phyloP scores from a whole-genome alignment of 1,140 invertebrate species.

The Aethina tumida region DNA sequence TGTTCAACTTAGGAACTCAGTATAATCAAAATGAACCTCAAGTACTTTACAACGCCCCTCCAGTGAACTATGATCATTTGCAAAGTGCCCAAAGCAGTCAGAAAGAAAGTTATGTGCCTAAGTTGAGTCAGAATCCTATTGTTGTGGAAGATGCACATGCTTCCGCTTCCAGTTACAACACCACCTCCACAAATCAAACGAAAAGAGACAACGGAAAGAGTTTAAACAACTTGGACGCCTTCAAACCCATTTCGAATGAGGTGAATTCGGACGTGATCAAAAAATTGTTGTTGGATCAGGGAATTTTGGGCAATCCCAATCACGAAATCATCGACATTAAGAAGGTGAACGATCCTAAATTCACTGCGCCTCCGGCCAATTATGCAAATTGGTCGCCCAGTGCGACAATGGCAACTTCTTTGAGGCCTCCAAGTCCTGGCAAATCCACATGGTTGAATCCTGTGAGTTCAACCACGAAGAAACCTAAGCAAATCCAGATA shows the following conservation, averaged over 20 bases:
- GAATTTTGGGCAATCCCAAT: constrained; percentile 10
- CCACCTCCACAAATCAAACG: constrained; percentile 2
- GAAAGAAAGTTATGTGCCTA: too few relatives aligned
- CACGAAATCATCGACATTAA: constrained; percentile 6
- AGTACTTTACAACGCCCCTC: too few relatives aligned
- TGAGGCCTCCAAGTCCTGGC: not conserved
- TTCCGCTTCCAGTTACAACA: constrained; percentile 21
- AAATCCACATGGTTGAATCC: constrained; percentile 6
- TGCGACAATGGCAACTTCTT: constrained; percentile 7
- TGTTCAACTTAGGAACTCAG: too few relatives aligned
- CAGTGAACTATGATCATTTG: too few relatives aligned
- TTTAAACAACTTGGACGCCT: not conserved
- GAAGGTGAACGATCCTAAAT: constrained; percentile 4
- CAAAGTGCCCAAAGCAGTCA: too few relatives aligned
- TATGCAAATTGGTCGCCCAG: constrained; percentile 22
- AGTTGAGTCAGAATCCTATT: constrained; percentile 31
- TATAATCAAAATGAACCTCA: too few relatives aligned
- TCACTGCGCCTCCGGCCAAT: constrained; percentile 14
- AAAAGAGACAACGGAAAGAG: constrained; percentile 20
- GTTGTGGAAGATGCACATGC: constrained; percentile 30
- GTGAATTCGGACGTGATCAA: constrained; percentile 13
- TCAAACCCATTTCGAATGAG: not conserved
- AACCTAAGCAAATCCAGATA: constrained; percentile 56
- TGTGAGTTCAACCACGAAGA: constrained; percentile 22
- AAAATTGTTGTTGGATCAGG: constrained; percentile 16